Percentiles rank a stretch among this genome's conserved stretches.
Evolutionary conservation across 2,888 invertebrate genomes (phyloP).

Genomic region (Andricus curvator): DNA sequence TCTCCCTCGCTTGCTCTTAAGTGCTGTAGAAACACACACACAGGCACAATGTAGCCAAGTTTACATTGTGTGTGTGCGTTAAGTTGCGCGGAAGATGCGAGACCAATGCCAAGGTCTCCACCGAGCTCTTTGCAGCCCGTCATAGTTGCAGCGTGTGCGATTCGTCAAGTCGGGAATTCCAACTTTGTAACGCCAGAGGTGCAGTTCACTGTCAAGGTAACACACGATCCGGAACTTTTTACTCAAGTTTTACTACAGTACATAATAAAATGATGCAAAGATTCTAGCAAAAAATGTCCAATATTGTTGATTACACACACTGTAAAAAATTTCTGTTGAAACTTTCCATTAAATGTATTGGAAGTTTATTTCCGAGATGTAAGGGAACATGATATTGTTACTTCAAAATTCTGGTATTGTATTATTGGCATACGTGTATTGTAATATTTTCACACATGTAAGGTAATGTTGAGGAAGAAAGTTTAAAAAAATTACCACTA

Average conservation of each 20-base stretch:
- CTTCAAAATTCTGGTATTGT: too few species aligned
- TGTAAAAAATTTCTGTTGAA: too few species aligned
- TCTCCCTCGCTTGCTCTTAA: slow-evolving; percentile 50
- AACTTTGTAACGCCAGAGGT: background rate
- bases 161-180: slow-evolving; percentile 2
- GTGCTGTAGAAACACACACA: slow-evolving; percentile 42
- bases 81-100: slow-evolving; percentile 61
- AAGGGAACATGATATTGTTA: too few species aligned
- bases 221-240: background rate
- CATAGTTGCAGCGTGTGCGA: slow-evolving; percentile 32
- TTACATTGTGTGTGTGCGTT: slow-evolving; percentile 54
- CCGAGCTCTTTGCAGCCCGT: slow-evolving; percentile 53
- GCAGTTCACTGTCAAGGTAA: background rate
- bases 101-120: slow-evolving; percentile 68
- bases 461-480: too few species aligned
- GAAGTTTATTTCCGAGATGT: too few species aligned
- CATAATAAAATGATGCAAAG: background rate
- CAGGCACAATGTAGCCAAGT: slow-evolving; percentile 44
- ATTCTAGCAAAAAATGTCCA: too few species aligned
- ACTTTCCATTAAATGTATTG: too few species aligned
- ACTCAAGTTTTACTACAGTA: background rate
- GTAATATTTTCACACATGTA: too few species aligned
- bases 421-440: too few species aligned
- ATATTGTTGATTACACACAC: too few species aligned
- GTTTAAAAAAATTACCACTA: too few species aligned